Evolutionary conservation across 2,113 vertebrate species (phyloP).

Genomic region (Terrapene triunguis): DNA sequence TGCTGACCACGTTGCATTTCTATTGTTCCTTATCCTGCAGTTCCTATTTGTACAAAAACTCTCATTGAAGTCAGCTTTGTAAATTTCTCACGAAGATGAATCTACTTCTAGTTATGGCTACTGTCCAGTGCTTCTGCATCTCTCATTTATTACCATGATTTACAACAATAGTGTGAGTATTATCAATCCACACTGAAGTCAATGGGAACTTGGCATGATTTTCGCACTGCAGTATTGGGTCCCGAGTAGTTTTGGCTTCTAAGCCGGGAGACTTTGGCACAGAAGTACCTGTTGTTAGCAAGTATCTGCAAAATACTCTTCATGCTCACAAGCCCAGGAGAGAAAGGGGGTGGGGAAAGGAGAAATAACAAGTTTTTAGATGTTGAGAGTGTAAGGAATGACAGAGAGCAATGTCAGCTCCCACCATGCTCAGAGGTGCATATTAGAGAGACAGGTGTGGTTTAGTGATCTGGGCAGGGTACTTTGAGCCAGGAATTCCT

Average conservation of each 20-base stretch:
- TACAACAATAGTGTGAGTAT: constrained; percentile 16
- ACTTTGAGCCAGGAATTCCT: background rate
- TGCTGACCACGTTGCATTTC: constrained; percentile 57
- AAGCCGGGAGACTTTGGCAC: background rate
- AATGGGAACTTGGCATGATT: constrained; percentile 8
- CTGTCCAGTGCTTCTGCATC: background rate
- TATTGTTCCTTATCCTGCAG: constrained; percentile 16
- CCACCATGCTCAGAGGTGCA: fast-evolving
- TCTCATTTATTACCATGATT: constrained; percentile 28
- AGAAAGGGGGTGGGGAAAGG: background rate
- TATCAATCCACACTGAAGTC: constrained; percentile 37
- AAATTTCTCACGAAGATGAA: constrained; percentile 7
- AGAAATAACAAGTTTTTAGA: fast-evolving
- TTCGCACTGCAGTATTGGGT: background rate
- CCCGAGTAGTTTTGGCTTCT: background rate
- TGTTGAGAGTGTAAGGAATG: background rate
- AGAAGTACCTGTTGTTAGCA: background rate
- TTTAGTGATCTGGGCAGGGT: background rate
- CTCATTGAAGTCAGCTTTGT: background rate
- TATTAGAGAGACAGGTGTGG: fast-evolving
- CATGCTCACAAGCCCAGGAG: fast-evolving
- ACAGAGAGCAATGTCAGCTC: background rate
- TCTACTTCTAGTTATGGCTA: background rate
- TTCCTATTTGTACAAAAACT: background rate
- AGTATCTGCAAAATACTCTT: background rate